phyloP scores from a whole-genome alignment of 2,113 vertebrate species.

The Hemibagrus wyckioides region DNA sequence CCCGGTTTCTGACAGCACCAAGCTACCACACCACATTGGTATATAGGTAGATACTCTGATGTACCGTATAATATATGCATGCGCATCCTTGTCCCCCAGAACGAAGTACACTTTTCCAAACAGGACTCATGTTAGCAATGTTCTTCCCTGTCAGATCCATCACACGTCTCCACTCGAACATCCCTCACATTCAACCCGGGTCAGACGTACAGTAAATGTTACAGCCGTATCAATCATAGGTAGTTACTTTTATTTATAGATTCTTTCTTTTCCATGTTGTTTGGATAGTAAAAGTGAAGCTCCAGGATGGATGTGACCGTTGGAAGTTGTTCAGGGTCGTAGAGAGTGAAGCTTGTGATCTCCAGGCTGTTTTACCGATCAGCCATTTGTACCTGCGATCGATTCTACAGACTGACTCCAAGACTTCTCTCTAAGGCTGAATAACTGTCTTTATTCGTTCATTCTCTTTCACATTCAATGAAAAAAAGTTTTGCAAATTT shows the following conservation, averaged over 20 bases:
- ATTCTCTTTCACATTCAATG: neutral
- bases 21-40: neutral
- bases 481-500: too few relatives aligned
- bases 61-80: neutral
- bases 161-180: neutral
- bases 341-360: neutral
- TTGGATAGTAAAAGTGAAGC: slow-evolving; percentile 24
- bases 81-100: neutral
- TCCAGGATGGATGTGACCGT: slow-evolving; percentile 8
- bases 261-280: slow-evolving; percentile 8
- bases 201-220: slow-evolving; percentile 11
- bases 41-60: neutral
- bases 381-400: slow-evolving; percentile 31
- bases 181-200: neutral
- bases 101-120: neutral
- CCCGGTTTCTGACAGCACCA: neutral
- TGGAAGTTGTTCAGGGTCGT: slow-evolving; percentile 32
- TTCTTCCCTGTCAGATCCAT: neutral
- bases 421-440: neutral
- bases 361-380: slow-evolving; percentile 31
- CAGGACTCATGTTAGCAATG: neutral
- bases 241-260: slow-evolving; percentile 2
- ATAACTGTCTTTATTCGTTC: neutral
- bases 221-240: neutral
- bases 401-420: slow-evolving; percentile 32